Evolutionary conservation across 2,888 invertebrate genomes (phyloP), one percentile per base, ranked within the genome.

Genomic region (Andrena marginata): DNA sequence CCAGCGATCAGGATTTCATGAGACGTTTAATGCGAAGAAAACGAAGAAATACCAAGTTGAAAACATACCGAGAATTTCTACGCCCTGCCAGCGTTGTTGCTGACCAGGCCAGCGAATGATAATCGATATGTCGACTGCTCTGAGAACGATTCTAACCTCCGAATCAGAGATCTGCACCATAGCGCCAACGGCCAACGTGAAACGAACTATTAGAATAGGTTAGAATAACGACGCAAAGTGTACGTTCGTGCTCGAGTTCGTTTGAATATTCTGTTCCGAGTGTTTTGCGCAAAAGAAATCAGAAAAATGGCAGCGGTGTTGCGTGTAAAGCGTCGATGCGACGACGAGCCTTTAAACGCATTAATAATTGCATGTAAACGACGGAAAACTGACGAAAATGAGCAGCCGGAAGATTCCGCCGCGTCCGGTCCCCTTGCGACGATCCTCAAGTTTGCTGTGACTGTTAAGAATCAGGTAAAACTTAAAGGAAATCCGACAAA

Each of bases 291-390:
- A 6, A 42, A 56, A 26, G 3, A 23, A 2, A 23, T 26, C 6
- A 42, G 29, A 64, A 85, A 59, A 80, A 95, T 96, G 94, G 95
- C 96, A 42, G 95, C 97, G 3, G 95, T 97, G 77, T 95, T 97
- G 76, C 95, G 97, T 85, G 96, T 97, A 3, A 97, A 97, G 94
- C 96, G 97, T 54, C 95, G 96, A 89, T 95, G 96, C 31, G 96
- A 96, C 76, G 96, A 97, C 84, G 96, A 96, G 90, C 97, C 97
- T 0, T 95, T 96, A 85, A 96, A 96, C 92, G 96, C 96, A 2
- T 94, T 97, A 84, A 95, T 97, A 65, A 94, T 97, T 62, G 95
- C 96, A 88, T 97, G 97, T 88, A 97, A 97, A 93, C 95, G 96
- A 64, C 94, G 95, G 64, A 97, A 96, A 95, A 94, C 95, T 3